Evolutionary conservation across 64 coral and sea anemone species (phyloP).

Genomic region (Montipora efflorescens): DNA sequence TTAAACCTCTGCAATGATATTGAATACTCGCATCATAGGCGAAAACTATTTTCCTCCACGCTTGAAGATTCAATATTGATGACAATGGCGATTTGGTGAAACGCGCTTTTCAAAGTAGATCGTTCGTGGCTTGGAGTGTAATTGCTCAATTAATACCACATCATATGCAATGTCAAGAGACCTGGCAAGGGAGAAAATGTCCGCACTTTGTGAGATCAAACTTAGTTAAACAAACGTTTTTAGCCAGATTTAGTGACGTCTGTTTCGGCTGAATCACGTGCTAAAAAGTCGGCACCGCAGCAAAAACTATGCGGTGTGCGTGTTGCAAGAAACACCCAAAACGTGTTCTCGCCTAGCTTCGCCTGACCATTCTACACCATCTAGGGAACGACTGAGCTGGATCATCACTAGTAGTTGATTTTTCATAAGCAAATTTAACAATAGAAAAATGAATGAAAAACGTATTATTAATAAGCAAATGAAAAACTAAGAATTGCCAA

Average conservation of each 20-base stretch:
- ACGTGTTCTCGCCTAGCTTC: neutral
- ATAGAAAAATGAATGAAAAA: constrained; percentile 9
- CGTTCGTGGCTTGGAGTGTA: neutral
- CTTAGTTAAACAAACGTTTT: neutral
- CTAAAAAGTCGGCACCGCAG: neutral
- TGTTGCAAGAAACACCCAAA: neutral
- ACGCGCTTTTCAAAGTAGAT: neutral
- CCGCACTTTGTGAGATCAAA: neutral
- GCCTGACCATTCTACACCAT: neutral
- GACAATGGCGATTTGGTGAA: neutral
- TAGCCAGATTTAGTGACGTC: constrained; percentile 18
- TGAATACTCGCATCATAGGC: neutral
- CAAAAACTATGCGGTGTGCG: neutral
- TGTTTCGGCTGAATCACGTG: neutral
- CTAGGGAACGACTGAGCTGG: neutral
- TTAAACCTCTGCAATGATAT: neutral
- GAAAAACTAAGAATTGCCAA: constrained; percentile 10
- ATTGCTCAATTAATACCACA: constrained; percentile 34
- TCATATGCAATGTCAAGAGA: constrained; percentile 22
- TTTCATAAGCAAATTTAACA: constrained; percentile 3
- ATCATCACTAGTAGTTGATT: neutral
- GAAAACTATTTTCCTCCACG: neutral
- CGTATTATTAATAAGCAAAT: constrained; percentile 18
- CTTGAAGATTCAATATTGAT: neutral
- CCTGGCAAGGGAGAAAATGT: neutral